Conservation (phyloP, 2,797 vertebrate species). For the Acanthornis magna region DNA sequence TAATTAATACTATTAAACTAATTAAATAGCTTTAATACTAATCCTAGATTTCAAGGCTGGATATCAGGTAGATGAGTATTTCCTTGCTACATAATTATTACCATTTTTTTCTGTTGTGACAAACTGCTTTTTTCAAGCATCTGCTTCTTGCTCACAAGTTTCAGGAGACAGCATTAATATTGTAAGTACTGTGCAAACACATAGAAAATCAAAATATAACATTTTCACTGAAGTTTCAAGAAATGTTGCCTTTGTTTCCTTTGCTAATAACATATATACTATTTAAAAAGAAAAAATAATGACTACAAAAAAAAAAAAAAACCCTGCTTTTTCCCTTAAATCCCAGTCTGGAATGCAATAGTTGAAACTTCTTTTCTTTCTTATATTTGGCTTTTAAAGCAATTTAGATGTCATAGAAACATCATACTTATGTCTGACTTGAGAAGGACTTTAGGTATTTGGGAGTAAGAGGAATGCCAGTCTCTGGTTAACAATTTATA, state of each 20-base stretch:
- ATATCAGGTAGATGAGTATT: not conserved
- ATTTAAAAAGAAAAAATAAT: not conserved
- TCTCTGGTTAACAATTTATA: not conserved
- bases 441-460: not conserved
- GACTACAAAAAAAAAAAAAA: not conserved
- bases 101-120: not conserved
- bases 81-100: not conserved
- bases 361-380: not conserved
- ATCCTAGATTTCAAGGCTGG: not conserved
- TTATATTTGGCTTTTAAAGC: not conserved
- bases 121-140: not conserved
- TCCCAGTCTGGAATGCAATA: not conserved
- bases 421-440: not conserved
- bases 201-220: not conserved
- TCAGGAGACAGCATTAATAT: not conserved
- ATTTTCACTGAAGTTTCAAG: not conserved
- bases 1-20: too few relatives aligned
- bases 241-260: not conserved
- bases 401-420: constrained; percentile 2
- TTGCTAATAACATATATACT: not conserved
- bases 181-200: not conserved
- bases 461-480: not conserved
- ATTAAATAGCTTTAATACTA: not conserved
- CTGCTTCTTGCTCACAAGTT: not conserved
- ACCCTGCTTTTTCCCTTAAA: not conserved